Base-by-base conservation (phyloP, 37 sponge, comb jelly and placozoan species). In the Ianthella basta region DNA sequence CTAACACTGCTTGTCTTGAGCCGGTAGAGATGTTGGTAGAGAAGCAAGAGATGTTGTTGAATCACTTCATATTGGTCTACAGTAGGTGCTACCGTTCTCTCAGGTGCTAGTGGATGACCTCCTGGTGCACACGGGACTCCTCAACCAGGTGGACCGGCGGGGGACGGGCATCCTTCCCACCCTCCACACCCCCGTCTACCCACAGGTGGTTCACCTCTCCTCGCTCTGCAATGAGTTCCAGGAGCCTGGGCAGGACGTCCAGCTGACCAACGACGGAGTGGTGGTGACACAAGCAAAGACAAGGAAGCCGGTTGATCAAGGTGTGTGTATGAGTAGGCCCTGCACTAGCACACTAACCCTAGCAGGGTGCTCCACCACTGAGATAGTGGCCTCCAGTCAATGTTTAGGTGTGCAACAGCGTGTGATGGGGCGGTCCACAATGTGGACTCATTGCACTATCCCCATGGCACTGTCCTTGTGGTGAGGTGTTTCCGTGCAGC, bases 101-200 rank as follows among this genome's bases (percentile, higher is more conserved):
- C 74, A 97, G 97, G 72, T 98, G 8, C 82, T 94, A 25, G 91
- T 98, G 15, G 99, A 98, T 89, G 95, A 90, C 55, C 81, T 98
- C 8, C 67, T 98, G 41, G 88, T 98, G 21, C 87, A 88, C 68
- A 86, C 81, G 32, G 99, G 97, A 27, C 53, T 73, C 15, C 73
- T 98, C 32, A 82, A 89, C 14, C 78, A 50, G 21, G 87, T 83
- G 21, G 72, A 85, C 24, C 8, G 56, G 24, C 20, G 57, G 25
- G 83, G 91, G 23, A 69, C 82, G 21, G 94, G 91, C 15, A 93
- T 93, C 25, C 87, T 95, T 33, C 96, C 96, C 54, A 93, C 91
- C 36, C 60, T 92, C 25, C 30, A 29, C 4, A 78, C 89, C n/a
- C 91, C 94, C 19, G 53, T 90, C 20, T 20, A 72, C 21, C 89